Evolutionary conservation across 2,888 invertebrate species (phyloP), one percentile per base, ranked within the genome.

Genomic region (Holacanthella duospinosa): DNA sequence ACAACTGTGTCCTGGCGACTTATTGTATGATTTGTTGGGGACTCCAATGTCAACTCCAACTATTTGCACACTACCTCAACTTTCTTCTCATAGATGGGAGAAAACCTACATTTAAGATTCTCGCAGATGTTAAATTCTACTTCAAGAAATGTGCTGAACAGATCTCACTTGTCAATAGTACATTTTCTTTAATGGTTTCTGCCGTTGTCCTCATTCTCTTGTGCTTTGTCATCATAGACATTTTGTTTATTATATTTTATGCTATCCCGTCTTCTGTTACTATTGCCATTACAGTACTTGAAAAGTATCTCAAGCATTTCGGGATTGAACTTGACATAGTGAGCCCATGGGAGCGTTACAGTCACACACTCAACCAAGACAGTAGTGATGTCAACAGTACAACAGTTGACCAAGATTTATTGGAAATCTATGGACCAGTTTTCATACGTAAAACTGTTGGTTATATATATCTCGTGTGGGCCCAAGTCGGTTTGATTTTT

Each of bases 251-350:
- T 4, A 48, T 48, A 4, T 48, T 48, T 48, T 48, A 48, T 48
- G 48, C 48, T 21, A 21, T 48, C 4, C 48, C 48, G 4, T 48
- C 48, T 48, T 48, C 48, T 48, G 48, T 48, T n/a, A 48, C 48
- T 21, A 48, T 48, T n/a, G 48, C 48, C 4, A 48, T 48, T 48
- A 48, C 48, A 4, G n/a, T 48, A n/a, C 4, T 48, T n/a, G 48
- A 48, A 21, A 48, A 48, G n/a, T 48, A 48, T 21, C 48, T 48
- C n/a, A 48, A 48, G 48, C 48, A 48, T 48, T 48, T 48, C 21
- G 48, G 48, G 21, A 21, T 48, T 21, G 48, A 48, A 4, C 6
- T 48, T 48, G 48, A 48, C 21, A 48, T 48, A 16, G 48, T 48
- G 21, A 48, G 48, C 21, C 48, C 48, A 48, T 48, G 48, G 48